Percentiles rank a stretch among this genome's conserved stretches.
Conservation (phyloP, 2,113 vertebrate species). For the Sapayoa aenigma region DNA sequence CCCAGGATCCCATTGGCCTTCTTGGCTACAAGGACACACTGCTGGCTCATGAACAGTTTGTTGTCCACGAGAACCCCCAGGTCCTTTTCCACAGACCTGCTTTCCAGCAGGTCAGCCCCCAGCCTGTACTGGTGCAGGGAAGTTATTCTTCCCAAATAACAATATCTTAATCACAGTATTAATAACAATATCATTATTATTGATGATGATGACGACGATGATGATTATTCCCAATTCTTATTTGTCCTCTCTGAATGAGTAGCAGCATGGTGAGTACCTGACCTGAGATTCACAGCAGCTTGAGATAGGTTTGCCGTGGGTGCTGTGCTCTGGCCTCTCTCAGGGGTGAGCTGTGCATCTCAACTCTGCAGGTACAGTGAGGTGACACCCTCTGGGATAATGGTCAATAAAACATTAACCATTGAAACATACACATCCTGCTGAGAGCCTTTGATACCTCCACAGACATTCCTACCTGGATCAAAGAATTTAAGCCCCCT, state of each 20-base stretch:
- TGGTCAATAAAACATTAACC: background rate
- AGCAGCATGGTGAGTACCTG: background rate
- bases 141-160: background rate
- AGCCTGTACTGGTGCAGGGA: background rate
- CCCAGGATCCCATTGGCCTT: background rate
- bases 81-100: background rate
- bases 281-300: background rate
- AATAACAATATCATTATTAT: no score
- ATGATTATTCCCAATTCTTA: background rate
- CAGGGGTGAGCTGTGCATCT: background rate
- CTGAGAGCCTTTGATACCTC: background rate
- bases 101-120: background rate
- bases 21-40: background rate
- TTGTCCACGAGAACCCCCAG: background rate
- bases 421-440: background rate
- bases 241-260: background rate
- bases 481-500: background rate
- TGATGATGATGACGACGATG: no score
- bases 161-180: background rate
- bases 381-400: background rate
- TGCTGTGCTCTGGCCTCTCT: background rate
- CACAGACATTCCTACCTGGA: background rate
- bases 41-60: background rate
- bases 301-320: background rate
- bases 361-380: background rate